Base-by-base conservation (phyloP, 2,888 invertebrate genomes). In the Mechanitis messenoides region DNA sequence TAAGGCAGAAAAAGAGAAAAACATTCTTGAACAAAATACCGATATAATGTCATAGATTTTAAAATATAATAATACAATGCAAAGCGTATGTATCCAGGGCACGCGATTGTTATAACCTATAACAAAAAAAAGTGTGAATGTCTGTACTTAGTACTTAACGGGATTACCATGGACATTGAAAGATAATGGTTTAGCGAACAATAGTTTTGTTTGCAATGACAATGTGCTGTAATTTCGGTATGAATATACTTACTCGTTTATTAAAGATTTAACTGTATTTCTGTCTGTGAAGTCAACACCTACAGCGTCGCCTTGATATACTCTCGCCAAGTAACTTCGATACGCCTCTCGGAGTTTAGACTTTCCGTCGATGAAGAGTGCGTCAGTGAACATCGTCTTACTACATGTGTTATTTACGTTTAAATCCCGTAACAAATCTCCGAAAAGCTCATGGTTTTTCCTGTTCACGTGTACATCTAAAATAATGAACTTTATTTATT, bases 231-330 rank as follows among this genome's bases (percentile, higher is more conserved):
- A 20, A 33, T 54, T 50, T 20, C 57, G 53, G 58, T 55, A 58
- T 55, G 54, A 55, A 35, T 11, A 63, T 67, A 83, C 86, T 81
- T 63, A 88, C 76, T 85, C 78, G 72, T 94, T 94, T 62, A 94
- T 91, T 0, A 72, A 63, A 5, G 84, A 73, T 71, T 86, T 83
- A 38, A 76, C 78, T 53, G 71, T 66, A 0, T 82, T 77, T 59
- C 81, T 78, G 33, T 81, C 72, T 46, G 70, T 71, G 72, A 94
- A 94, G 73, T 93, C 90, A 0, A 93, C 81, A 63, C 84, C 86
- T 5, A 91, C 70, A 3, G 92, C 85, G 60, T 92, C 92, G 56
- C 92, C 93, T 0, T 83, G 79, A 75, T 94, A 94, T 1, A 92
- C 83, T 3, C 83, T 77, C 45, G 83, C 74, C n/a, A 92, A 86